phyloP scores from a whole-genome alignment of 2,797 vertebrate species.

The Pangasius krempfi region DNA sequence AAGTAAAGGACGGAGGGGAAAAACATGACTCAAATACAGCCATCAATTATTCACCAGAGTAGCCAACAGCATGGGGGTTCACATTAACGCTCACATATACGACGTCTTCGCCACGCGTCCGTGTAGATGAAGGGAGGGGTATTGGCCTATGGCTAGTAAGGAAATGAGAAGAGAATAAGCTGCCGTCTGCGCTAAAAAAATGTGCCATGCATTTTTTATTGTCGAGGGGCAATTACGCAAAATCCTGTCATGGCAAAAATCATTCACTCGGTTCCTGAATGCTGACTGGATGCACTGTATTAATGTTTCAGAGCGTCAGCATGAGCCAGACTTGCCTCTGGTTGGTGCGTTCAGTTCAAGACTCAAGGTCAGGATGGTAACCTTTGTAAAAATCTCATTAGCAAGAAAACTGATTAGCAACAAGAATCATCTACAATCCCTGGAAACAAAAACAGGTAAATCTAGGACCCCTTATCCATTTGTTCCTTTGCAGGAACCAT shows the following conservation, averaged over 20 bases:
- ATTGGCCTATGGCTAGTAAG: constrained; percentile 40
- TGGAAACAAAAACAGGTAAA: neutral
- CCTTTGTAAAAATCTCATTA: neutral
- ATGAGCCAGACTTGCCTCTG: neutral
- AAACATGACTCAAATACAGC: constrained; percentile 55
- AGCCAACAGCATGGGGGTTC: constrained; percentile 40
- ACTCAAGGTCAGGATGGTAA: neutral
- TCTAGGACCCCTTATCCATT: neutral
- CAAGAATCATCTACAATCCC: neutral
- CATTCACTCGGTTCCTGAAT: neutral
- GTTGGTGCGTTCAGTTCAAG: neutral
- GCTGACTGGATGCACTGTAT: neutral
- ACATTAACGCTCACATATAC: constrained; percentile 45
- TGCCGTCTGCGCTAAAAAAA: constrained; percentile 35
- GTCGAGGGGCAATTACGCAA: constrained; percentile 30
- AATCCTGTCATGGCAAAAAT: constrained; percentile 1
- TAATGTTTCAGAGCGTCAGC: neutral
- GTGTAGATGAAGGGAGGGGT: neutral
- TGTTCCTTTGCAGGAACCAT: neutral
- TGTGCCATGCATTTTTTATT: constrained; percentile 43
- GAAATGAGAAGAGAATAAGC: constrained; percentile 37
- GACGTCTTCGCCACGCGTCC: constrained; percentile 35
- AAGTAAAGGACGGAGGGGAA: constrained; percentile 9
- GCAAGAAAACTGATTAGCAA: neutral
- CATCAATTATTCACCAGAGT: constrained; percentile 57